These are phyloP conservation scores for Oryzias curvinotus DNA, from an alignment of 2,113 vertebrate genomes.

Conservation along the genomic window DNA sequence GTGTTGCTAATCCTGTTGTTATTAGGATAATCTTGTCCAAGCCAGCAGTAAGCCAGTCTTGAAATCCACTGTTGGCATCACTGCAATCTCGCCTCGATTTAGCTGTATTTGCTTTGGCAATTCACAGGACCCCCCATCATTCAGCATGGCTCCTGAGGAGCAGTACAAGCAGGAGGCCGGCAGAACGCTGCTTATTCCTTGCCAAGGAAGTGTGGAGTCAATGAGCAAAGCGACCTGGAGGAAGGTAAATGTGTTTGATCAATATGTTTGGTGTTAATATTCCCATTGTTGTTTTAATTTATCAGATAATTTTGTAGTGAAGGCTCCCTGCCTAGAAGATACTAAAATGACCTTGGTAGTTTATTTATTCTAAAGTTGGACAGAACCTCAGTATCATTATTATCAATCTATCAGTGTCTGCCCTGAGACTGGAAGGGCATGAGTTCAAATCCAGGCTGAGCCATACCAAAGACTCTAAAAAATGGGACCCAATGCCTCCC, in stretches of 20 bases:
- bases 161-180: constrained; percentile 88
- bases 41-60: constrained; percentile 55
- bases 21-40: constrained; percentile 67
- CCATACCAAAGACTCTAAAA: too few species aligned
- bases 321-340: too few species aligned
- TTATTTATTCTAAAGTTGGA: too few species aligned
- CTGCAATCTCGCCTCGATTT: constrained; percentile 39
- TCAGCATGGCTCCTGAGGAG: constrained; percentile 79
- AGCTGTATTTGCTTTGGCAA: constrained; percentile 37
- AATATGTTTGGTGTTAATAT: too few species aligned
- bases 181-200: constrained; percentile 84
- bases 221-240: constrained; percentile 81
- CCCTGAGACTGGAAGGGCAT: too few species aligned
- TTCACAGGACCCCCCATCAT: constrained; percentile 86
- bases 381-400: too few species aligned
- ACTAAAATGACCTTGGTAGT: too few species aligned
- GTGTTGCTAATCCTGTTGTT: constrained; percentile 71
- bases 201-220: constrained; percentile 78
- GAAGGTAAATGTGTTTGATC: constrained; percentile 78
- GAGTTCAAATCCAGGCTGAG: too few species aligned
- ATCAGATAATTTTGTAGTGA: background rate
- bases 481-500: too few species aligned
- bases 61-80: constrained; percentile 44
- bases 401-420: too few species aligned
- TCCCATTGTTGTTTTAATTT: constrained; percentile 5